These are phyloP conservation scores for Cinara cedri DNA, from an alignment of 2,888 invertebrate genomes.

Conservation along the genomic window DNA sequence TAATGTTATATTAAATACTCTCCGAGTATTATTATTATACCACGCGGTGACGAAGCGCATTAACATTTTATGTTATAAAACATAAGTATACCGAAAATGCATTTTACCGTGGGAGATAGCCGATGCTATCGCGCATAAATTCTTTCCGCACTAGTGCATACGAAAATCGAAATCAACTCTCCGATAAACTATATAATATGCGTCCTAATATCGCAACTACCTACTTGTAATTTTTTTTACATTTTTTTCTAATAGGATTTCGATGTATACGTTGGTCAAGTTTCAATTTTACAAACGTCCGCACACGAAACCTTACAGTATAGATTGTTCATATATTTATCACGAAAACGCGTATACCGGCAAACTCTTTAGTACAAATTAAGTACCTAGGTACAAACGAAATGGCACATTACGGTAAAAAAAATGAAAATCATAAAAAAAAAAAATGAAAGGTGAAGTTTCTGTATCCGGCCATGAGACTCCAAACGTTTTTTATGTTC, in stretches of 20 bases:
- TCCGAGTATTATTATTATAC: too few species aligned
- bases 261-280: not conserved
- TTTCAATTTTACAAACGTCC: not conserved
- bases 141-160: conserved; percentile 19
- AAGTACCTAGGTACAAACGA: too few species aligned
- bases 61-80: conserved; percentile 11
- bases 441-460: too few species aligned
- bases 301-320: not conserved
- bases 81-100: not conserved
- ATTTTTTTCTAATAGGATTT: not conserved
- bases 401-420: too few species aligned
- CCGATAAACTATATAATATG: not conserved
- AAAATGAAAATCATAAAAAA: too few species aligned
- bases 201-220: not conserved
- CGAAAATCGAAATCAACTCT: not conserved
- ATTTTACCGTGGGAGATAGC: conserved; percentile 25
- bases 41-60: not conserved
- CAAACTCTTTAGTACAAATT: too few species aligned
- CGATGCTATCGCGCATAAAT: conserved; percentile 27
- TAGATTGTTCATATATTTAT: too few species aligned
- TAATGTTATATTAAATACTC: too few species aligned
- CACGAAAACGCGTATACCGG: too few species aligned
- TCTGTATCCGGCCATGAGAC: too few species aligned
- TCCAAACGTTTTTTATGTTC: too few species aligned
- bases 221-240: not conserved